Evolutionary conservation across 2,888 invertebrate genomes (phyloP).

Genomic region (Macrophya annulata): DNA sequence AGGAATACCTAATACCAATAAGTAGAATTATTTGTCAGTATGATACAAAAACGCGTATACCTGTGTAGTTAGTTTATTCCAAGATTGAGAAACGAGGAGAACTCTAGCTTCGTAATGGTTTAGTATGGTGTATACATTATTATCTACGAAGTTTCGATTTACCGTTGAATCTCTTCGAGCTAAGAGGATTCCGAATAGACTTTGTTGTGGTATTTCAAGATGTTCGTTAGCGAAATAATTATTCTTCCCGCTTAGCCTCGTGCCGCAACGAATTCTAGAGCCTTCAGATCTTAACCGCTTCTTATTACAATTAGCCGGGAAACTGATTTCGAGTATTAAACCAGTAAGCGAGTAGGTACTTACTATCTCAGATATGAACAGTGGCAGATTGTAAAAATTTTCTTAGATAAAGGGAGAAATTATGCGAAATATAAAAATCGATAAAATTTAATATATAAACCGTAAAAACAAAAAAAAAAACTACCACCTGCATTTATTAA

Average conservation of each 20-base stretch:
- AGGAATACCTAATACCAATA: neutral
- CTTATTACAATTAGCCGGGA: conserved; percentile 42
- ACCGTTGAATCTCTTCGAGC: conserved; percentile 33
- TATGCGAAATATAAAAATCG: too few species aligned
- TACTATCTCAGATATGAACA: neutral
- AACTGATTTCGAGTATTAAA: conserved; percentile 42
- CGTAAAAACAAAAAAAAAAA: neutral
- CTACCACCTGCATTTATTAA: neutral
- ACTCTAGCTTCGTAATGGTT: conserved; percentile 1
- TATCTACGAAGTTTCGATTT: conserved; percentile 34
- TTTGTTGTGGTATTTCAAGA: conserved; percentile 75
- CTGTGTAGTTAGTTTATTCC: neutral
- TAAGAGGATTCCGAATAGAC: conserved; percentile 72
- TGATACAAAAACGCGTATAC: neutral
- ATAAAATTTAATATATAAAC: neutral
- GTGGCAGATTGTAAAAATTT: too few species aligned
- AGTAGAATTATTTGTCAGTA: neutral
- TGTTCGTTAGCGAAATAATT: conserved; percentile 73
- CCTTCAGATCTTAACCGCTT: conserved; percentile 43
- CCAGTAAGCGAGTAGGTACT: neutral
- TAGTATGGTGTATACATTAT: neutral
- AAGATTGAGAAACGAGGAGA: conserved; percentile 14
- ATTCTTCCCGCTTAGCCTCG: conserved; percentile 33
- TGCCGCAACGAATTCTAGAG: conserved; percentile 41
- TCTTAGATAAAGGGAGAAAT: too few species aligned